Conservation (phyloP, 2,888 invertebrate species). For the Cerastis rubricosa region DNA sequence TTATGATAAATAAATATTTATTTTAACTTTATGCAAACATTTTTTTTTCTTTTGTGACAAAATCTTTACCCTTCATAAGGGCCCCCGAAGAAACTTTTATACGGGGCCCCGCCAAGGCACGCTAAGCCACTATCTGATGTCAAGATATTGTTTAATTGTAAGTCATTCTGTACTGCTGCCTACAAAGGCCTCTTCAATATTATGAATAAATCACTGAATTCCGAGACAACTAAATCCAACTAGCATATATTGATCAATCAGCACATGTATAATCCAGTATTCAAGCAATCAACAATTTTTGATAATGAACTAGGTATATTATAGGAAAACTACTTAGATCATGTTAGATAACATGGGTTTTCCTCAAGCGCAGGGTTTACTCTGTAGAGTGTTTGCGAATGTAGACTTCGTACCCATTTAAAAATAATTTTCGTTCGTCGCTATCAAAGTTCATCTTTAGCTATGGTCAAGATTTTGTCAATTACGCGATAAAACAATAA, state of each 20-base stretch:
- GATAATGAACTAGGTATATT: neutral
- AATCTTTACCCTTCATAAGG: no score
- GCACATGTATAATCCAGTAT: neutral
- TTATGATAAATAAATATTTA: no score
- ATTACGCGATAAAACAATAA: conserved; percentile 10
- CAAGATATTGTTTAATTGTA: no score
- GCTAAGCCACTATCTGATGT: no score
- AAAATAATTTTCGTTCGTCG: neutral
- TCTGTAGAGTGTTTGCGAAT: neutral
- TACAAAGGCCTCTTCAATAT: neutral
- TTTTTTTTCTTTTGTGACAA: no score
- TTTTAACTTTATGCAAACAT: no score
- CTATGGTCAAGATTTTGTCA: neutral
- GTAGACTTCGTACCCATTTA: conserved; percentile 14
- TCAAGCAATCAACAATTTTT: neutral
- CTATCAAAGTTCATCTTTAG: neutral
- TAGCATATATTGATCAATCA: neutral
- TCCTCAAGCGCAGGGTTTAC: neutral
- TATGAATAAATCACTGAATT: no score
- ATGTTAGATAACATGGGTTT: conserved; percentile 7
- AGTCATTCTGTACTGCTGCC: neutral
- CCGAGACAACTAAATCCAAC: no score
- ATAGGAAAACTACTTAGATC: neutral
- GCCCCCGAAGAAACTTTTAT: no score
- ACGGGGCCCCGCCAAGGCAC: no score